Base-by-base conservation (phyloP, 92 coral and sea anemone genomes). In the Muricea muricata region DNA sequence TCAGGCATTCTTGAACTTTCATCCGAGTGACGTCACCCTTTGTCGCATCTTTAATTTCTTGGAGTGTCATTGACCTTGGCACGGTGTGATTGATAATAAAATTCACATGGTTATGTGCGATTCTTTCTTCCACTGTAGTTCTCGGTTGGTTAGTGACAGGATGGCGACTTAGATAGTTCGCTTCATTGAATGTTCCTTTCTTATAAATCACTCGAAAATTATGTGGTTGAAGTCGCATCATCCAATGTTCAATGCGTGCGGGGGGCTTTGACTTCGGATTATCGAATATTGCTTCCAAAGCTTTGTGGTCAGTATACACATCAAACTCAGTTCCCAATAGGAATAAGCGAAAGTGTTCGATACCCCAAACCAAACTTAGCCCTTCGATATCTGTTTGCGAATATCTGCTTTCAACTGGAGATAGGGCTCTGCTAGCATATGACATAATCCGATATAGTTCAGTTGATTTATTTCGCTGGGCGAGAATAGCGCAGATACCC, bases 181-280 rank as follows among this genome's bases (percentile, higher is more conserved):
- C n/a, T n/a, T n/a, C n/a, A n/a, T n/a, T n/a, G n/a, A n/a, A n/a
- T n/a, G n/a, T n/a, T n/a, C n/a, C n/a, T n/a, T n/a, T n/a, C n/a
- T n/a, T n/a, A n/a, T n/a, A n/a, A n/a, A n/a, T n/a, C n/a, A n/a
- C n/a, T n/a, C n/a, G n/a, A n/a, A n/a, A n/a, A n/a, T n/a, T 35
- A 39, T 74, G 26, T 65, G 69, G 39, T 61, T 85, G 60, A 54
- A 75, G 4, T 78, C 78, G 31, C 39, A 60, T 41, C 79, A 77
- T 76, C 65, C 63, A n/a, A 70, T 10, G 45, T 13, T 21, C 24
- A n/a, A n/a, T n/a, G n/a, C n/a, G n/a, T n/a, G n/a, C n/a, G n/a
- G 78, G 78, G 17, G 78, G 78, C 23, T 72, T 72, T 17, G 57
- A 72, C 21, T 28, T 72, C 23, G 54, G 78, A 37, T 72, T 79